phyloP scores from a whole-genome alignment of 2,797 vertebrate species.

The Tangara arthus region DNA sequence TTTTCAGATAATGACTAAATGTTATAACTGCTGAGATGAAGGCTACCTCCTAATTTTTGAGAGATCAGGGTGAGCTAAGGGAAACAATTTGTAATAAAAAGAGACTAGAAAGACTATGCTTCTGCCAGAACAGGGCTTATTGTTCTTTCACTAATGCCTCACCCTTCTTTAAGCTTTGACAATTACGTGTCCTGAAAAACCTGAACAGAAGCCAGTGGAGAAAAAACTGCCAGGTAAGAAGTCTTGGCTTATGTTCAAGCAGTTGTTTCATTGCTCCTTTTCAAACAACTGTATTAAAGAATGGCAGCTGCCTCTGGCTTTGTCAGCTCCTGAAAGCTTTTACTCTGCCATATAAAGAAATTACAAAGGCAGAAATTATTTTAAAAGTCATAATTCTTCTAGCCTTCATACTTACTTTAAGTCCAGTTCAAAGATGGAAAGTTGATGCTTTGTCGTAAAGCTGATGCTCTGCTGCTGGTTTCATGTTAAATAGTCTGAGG shows the following conservation, averaged over 20 bases:
- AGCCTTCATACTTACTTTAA: neutral
- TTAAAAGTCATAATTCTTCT: neutral
- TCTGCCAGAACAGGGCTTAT: neutral
- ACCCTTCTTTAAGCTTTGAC: constrained; percentile 76
- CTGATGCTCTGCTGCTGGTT: neutral
- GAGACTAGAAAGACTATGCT: neutral
- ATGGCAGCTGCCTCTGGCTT: neutral
- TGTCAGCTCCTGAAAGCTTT: neutral
- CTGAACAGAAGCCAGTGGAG: constrained; percentile 76
- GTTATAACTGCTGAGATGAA: neutral
- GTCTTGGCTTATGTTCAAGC: neutral
- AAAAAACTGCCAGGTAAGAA: constrained; percentile 90
- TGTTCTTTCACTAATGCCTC: neutral
- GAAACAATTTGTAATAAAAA: neutral
- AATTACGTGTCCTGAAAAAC: constrained; percentile 84
- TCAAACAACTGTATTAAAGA: neutral
- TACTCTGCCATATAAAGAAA: neutral
- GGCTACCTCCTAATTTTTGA: neutral
- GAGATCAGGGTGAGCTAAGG: neutral
- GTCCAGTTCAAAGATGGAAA: neutral
- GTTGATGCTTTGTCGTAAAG: neutral
- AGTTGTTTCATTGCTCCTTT: neutral
- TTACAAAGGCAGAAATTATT: neutral
- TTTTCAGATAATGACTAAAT: neutral
- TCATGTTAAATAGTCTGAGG: neutral